A percentile compares a stretch with the other conserved stretches of the same genome.
phyloP scores from a whole-genome alignment of 1,140 invertebrate genomes.

The Penaeus chinensis region DNA sequence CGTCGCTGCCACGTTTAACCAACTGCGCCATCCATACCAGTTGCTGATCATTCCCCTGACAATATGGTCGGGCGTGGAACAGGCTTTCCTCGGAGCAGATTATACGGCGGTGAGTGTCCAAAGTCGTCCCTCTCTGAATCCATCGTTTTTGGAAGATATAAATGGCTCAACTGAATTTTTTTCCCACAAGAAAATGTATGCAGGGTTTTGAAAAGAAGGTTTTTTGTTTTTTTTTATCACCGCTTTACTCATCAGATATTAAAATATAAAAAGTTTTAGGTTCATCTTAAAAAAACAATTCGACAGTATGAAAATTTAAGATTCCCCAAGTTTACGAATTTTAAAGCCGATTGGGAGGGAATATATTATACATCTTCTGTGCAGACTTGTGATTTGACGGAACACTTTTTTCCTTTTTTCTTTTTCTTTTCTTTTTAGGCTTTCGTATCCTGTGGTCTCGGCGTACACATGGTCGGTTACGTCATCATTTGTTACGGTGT shows the following conservation, averaged over 20 bases:
- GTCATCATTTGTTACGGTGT: slow-evolving; percentile 30
- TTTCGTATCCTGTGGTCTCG: slow-evolving; percentile 38
- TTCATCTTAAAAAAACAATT: too few species aligned
- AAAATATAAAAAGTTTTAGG: too few species aligned
- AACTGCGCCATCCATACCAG: slow-evolving; percentile 86
- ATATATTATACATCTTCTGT: neutral
- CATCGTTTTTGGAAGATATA: neutral
- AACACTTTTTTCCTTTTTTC: neutral
- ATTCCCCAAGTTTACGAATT: too few species aligned
- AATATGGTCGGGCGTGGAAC: slow-evolving; percentile 88
- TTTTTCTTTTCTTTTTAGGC: neutral
- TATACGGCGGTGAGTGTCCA: slow-evolving; percentile 43
- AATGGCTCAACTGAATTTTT: neutral
- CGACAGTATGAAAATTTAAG: too few species aligned
- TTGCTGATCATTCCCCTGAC: slow-evolving; percentile 80
- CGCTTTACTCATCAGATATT: too few species aligned
- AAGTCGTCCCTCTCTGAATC: neutral
- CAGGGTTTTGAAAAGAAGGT: too few species aligned
- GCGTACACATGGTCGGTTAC: slow-evolving; percentile 55
- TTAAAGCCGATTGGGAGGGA: too few species aligned
- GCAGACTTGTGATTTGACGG: neutral
- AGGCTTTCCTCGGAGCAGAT: slow-evolving; percentile 76
- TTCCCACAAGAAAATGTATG: too few species aligned
- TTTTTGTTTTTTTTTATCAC: too few species aligned
- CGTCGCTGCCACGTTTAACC: slow-evolving; percentile 87